Evolutionary conservation across 1,140 invertebrate species (phyloP), one percentile per base, ranked within the genome.

Genomic region (Cardiocondyla obscurior): DNA sequence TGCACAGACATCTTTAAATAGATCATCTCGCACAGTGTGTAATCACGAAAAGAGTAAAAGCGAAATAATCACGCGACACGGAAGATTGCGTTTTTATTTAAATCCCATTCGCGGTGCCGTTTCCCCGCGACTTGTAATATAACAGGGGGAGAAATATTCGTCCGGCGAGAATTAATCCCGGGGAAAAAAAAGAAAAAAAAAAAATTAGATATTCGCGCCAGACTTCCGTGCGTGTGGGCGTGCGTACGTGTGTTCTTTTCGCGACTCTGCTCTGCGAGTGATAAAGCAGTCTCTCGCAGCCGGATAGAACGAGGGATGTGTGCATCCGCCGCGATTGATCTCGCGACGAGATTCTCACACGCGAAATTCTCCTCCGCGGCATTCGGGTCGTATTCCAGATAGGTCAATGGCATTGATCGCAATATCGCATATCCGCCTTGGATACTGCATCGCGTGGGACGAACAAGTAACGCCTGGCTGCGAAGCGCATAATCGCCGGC

Each of bases 381-480:
- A 81, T 69, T 74, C 51, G 74, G 86, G 87, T 87, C 85, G 82
- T 87, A 87, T 87, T 87, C 81, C 86, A 84, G 86, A 87, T 87
- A 87, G 74, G 73, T 82, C 74, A 87, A 84, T 81, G 85, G 74
- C 85, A 87, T 84, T 81, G 86, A 84, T 84, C 74, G 85, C 69
- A 87, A 87, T 87, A 87, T 87, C 86, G 62, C 81, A 49, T 87
- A 87, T 84, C 86, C 74, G 55, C 44, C 62, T 81, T 53, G 74
- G 74, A 76, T 81, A 84, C 84, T 70, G 69, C 72, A 62, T 57
- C 69, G 86, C 82, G 85, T 87, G 85, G 85, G 85, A 87, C 81
- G 85, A 83, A 73, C 67, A 83, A 83, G 79, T 81, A 69, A 85
- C 73, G 51, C 65, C 72, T 83, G 42, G 16, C 42, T 16, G 44